Evolutionary conservation across 2,888 invertebrate species (phyloP), one percentile per base, ranked within the genome.

Genomic region (Cremastobaeus sp.): DNA sequence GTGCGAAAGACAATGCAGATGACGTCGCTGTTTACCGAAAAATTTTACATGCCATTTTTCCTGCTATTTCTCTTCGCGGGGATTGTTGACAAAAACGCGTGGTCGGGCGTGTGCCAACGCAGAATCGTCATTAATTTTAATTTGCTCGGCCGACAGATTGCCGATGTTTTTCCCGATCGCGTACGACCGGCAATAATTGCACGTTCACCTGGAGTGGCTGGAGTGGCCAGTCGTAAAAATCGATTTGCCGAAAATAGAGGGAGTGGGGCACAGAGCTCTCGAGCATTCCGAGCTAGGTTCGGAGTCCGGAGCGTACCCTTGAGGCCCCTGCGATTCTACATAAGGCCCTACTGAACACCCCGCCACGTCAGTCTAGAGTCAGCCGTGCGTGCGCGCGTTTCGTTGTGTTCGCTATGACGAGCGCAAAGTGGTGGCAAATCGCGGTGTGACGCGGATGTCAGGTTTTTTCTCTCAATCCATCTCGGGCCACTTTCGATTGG

Each of bases 281-380:
- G 57, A 68, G 71, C 32, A 79, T 78, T 78, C 32, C 62, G 77
- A 76, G 17, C 12, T n/a, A n/a, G n/a, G n/a, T n/a, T n/a, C n/a
- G n/a, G n/a, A n/a, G n/a, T n/a, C n/a, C n/a, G n/a, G n/a, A n/a
- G n/a, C n/a, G 25, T 76, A 45, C 78, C 69, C 77, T 78, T 74
- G 78, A 76, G 76, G 79, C 74, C 79, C 79, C 81, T 74, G 35
- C 41, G 14, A 79, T 76, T 57, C 80, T 86, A 86, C 86, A 85
- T 86, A 86, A 86, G 87, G 85, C 86, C 86, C 83, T 57, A 35
- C 60, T 34, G 35, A 57, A 74, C 65, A 77, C 81, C 81, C 84
- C 79, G 77, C 82, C 80, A 78, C 81, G 82, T 81, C 84, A 86
- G 86, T 87, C 77, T 76, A 76, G 79, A 82, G 81, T 78, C 77